These are phyloP conservation scores for Huso huso DNA, from an alignment of 2,797 vertebrate species.

Conservation along the genomic window DNA sequence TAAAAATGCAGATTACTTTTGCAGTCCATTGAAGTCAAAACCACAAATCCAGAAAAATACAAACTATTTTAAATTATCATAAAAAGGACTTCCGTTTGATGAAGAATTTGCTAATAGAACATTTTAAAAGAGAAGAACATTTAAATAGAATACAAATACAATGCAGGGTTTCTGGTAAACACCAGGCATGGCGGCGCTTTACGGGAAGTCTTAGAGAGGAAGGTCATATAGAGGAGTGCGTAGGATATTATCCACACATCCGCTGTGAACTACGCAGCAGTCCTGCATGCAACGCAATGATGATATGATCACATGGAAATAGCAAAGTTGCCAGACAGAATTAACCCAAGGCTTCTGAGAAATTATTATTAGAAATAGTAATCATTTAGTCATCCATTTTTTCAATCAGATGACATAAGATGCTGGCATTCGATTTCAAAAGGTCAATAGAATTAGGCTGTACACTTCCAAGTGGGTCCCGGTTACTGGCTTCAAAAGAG, in stretches of 20 bases:
- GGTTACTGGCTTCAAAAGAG: constrained; percentile 9
- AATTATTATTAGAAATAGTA: constrained; percentile 33
- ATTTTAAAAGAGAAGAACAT: no score
- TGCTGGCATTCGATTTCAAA: constrained; percentile 16
- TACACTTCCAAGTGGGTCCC: constrained; percentile 18
- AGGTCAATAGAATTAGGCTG: constrained; percentile 20
- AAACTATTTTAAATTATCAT: no score
- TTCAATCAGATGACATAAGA: constrained; percentile 34
- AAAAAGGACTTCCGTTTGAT: no score
- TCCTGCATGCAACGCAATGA: constrained; percentile 12
- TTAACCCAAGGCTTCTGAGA: constrained; percentile 54
- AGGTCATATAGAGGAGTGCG: neutral
- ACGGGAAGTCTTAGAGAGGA: constrained; percentile 7
- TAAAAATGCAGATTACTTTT: no score
- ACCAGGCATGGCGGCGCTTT: neutral
- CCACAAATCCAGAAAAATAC: no score
- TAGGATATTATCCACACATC: neutral
- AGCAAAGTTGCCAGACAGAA: constrained; percentile 37
- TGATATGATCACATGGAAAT: constrained; percentile 32
- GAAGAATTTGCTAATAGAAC: no score
- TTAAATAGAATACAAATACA: neutral
- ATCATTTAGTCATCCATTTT: constrained; percentile 48
- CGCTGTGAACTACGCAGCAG: neutral
- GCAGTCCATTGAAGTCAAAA: no score
- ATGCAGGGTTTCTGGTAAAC: neutral